phyloP scores from a whole-genome alignment of 2,113 vertebrate genomes.

The Campylorhamphus procurvoides region DNA sequence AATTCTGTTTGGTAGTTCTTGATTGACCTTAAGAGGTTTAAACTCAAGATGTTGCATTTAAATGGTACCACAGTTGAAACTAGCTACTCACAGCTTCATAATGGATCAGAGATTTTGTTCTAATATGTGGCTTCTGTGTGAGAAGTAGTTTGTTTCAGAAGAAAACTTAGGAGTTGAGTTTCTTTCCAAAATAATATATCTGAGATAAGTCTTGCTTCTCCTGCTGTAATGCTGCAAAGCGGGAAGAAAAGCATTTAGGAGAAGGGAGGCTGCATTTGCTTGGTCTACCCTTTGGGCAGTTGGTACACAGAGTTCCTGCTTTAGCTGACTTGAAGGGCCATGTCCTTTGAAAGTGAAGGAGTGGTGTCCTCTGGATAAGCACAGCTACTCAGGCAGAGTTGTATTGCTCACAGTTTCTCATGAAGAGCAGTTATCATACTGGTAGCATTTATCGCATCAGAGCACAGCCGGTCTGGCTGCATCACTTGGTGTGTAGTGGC shows the following conservation, averaged over 20 bases:
- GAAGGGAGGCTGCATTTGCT: background rate
- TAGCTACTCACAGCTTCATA: background rate
- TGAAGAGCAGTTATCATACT: background rate
- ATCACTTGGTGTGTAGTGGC: background rate
- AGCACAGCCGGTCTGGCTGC: background rate
- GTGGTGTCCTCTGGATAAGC: background rate
- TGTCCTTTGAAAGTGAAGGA: background rate
- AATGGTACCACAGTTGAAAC: background rate
- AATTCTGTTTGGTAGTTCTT: background rate
- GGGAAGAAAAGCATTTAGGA: background rate
- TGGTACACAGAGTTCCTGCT: background rate
- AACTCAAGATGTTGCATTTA: background rate
- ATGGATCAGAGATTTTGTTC: background rate
- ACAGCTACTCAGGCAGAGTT: background rate
- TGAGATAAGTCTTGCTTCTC: background rate
- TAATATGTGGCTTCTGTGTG: background rate
- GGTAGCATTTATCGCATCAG: background rate
- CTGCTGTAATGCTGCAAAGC: background rate
- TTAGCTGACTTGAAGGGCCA: background rate
- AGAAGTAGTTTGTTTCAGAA: background rate
- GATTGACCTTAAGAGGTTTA: background rate
- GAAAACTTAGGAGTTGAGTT: background rate
- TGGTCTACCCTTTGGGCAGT: background rate
- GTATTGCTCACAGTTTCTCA: background rate
- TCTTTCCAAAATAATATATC: background rate